Base-by-base conservation (phyloP, 92 coral and sea anemone species). In the Zoanthus solanderi region DNA sequence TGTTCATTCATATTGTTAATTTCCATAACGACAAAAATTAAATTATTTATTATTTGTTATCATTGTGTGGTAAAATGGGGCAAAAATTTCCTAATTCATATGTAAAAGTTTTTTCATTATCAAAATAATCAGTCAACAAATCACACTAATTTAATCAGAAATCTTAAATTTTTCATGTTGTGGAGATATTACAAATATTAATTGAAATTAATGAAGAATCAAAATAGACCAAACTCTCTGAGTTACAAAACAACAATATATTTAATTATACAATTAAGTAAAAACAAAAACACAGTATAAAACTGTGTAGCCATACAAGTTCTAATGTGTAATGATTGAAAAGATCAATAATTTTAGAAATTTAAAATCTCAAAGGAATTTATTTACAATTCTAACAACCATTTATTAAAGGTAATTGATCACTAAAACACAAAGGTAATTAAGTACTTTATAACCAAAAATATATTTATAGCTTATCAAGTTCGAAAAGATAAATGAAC, bases 391-490 rank as follows among this genome's bases (percentile, higher is more conserved):
- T 32, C 16, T 5, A 57, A 23, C 14, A 5, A 77, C 17, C 0
- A 12, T 3, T 16, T 57, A 4, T 9, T 6, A 57, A 57, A 60
- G 23, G 15, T 16, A 60, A 60, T 60, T 13, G 15, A 60, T 5
- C 6, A 60, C 66, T 11, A 14, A 60, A 60, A 54, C 60, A 9
- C 42, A 15, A 46, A 18, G 44, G 45, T 65, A 81, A 45, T n/a
- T 79, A 42, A 31, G 84, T 63, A 79, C 61, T 34, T 13, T 32
- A 16, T 44, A 61, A 60, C 37, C 42, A 61, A 79, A 23, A 79
- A 47, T n/a, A 37, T 46, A 37, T 8, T 23, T 23, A 23, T 50
- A 81, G 82, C 28, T 31, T 37, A 37, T 37, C 23, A 0, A 12
- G 75, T 69, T 66, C 9, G 18, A 11, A 12, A 6, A 79, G 31